A percentile compares a stretch with the other conserved stretches of the same genome.
Conservation (phyloP, 2,797 vertebrate genomes). For the Lithobates pipiens region DNA sequence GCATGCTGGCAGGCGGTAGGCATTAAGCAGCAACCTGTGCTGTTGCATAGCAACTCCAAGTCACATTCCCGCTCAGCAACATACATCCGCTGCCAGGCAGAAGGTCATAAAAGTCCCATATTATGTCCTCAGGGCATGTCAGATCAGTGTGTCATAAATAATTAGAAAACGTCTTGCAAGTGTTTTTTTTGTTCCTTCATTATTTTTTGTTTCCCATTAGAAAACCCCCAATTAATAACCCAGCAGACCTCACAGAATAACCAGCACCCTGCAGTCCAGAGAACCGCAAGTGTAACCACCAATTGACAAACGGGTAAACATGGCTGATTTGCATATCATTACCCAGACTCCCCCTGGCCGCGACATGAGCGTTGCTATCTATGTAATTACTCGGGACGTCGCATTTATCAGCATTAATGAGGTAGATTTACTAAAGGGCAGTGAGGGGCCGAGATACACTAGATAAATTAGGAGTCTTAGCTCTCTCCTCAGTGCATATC, state of each 20-base stretch:
- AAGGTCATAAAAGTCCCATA: neutral
- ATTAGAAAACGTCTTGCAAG: neutral
- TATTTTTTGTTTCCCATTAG: neutral
- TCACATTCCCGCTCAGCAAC: neutral
- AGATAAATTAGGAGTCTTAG: conserved; percentile 28
- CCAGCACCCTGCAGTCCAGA: neutral
- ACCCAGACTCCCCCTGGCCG: conserved; percentile 72
- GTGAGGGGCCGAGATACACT: neutral
- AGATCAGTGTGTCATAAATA: neutral
- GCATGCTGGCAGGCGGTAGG: neutral
- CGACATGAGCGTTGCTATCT: neutral
- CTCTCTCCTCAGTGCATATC: neutral
- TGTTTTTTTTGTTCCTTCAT: no score
- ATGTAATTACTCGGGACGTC: conserved; percentile 32
- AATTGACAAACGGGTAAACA: neutral
- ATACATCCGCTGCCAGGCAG: neutral
- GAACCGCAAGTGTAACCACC: neutral
- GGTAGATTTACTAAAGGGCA: conserved; percentile 32
- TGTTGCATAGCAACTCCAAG: neutral
- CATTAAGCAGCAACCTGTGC: neutral
- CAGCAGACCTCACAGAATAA: neutral
- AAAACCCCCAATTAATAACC: conserved; percentile 9
- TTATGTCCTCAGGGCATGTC: neutral
- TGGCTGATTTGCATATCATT: conserved; percentile 37
- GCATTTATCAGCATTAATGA: conserved; percentile 34